These are phyloP conservation scores for Rhodinocichla rosea DNA, from an alignment of 2,113 vertebrate genomes.

Conservation along the genomic window DNA sequence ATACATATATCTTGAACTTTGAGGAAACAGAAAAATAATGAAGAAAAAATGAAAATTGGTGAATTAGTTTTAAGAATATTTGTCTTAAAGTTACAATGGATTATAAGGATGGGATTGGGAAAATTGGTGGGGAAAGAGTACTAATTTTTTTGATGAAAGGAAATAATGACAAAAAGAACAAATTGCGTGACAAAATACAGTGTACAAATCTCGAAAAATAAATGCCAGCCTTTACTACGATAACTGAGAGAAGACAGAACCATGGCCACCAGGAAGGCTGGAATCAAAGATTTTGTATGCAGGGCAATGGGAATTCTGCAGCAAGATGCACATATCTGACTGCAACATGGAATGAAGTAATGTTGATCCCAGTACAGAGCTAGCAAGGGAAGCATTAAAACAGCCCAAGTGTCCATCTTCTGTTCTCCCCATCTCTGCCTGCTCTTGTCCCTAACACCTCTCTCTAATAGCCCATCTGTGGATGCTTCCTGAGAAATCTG, in stretches of 20 bases:
- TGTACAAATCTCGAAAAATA: background rate
- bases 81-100: background rate
- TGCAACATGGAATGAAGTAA: background rate
- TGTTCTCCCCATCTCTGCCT: background rate
- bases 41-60: background rate
- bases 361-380: background rate
- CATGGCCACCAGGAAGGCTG: background rate
- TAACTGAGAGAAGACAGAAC: background rate
- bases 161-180: background rate
- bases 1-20: background rate
- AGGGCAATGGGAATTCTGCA: background rate
- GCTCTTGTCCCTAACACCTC: background rate
- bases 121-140: background rate
- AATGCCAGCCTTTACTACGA: background rate
- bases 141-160: background rate
- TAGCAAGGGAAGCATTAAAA: background rate
- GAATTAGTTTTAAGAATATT: background rate
- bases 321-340: rapidly evolving
- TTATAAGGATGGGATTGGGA: background rate
- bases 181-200: background rate
- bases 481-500: background rate
- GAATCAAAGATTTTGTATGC: background rate
- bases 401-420: background rate
- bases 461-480: background rate
- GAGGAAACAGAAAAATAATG: background rate